A percentile compares a stretch with the other conserved stretches of the same genome.
These are phyloP conservation scores for Tetheella fluctuosa DNA, from an alignment of 2,888 invertebrate genomes.

Conservation along the genomic window DNA sequence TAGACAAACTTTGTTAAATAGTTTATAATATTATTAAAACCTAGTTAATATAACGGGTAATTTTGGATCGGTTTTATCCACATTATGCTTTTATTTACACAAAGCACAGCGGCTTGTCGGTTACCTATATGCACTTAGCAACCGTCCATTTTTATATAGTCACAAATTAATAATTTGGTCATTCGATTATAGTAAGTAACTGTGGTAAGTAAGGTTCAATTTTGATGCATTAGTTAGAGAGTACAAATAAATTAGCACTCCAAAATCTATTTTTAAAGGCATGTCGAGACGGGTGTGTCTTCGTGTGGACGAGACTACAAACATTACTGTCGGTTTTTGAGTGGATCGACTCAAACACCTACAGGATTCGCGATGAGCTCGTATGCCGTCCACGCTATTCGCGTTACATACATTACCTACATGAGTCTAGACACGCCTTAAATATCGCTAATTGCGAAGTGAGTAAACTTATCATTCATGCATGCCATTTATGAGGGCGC, in stretches of 20 bases:
- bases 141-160: slow-evolving; percentile 52
- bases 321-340: too few relatives aligned
- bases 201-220: neutral
- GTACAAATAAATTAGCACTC: neutral
- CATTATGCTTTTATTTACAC: slow-evolving; percentile 25
- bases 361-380: too few relatives aligned
- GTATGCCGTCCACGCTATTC: too few relatives aligned
- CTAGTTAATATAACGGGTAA: slow-evolving; percentile 15
- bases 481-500: too few relatives aligned
- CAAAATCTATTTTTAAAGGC: too few relatives aligned
- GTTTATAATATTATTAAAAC: slow-evolving; percentile 15
- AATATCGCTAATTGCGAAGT: too few relatives aligned
- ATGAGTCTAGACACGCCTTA: too few relatives aligned
- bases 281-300: too few relatives aligned
- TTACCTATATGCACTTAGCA: slow-evolving; percentile 35
- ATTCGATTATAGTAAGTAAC: neutral
- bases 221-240: neutral
- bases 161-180: neutral
- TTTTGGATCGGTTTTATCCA: slow-evolving; percentile 13
- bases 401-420: too few relatives aligned
- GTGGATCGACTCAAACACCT: too few relatives aligned
- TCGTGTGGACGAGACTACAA: too few relatives aligned
- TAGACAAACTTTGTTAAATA: neutral
- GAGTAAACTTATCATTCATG: too few relatives aligned
- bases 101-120: slow-evolving; percentile 28